A percentile compares a stretch with the other conserved stretches of the same genome.
Evolutionary conservation across 1,140 invertebrate genomes (phyloP).

Genomic region (Laupala kohalensis): DNA sequence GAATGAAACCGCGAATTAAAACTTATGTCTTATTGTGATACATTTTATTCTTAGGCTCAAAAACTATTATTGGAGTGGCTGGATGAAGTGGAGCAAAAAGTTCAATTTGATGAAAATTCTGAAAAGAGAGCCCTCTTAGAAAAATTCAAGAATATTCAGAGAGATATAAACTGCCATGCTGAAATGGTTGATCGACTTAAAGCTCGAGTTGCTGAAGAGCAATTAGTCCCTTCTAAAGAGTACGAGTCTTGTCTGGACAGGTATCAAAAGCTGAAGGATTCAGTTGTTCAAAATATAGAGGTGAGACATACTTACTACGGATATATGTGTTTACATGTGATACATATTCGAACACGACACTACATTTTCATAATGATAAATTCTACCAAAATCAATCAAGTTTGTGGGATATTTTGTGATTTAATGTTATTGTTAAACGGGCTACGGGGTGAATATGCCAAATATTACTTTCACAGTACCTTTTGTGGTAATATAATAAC

Average conservation of each 20-base stretch:
- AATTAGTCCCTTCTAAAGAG: slow-evolving; percentile 46
- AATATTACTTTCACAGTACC: too few species aligned
- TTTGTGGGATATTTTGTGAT: too few species aligned
- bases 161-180: slow-evolving; percentile 61
- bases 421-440: too few species aligned
- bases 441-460: too few species aligned
- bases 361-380: too few species aligned
- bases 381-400: too few species aligned
- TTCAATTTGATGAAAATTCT: slow-evolving; percentile 58
- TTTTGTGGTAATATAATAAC: too few species aligned
- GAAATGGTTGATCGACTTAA: slow-evolving; percentile 62
- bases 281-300: slow-evolving; percentile 46
- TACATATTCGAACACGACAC: too few species aligned
- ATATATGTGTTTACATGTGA: background rate
- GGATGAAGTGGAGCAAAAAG: slow-evolving; percentile 71
- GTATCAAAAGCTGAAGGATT: slow-evolving; percentile 51
- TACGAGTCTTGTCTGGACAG: slow-evolving; percentile 54
- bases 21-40: background rate
- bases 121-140: slow-evolving; percentile 80
- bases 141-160: slow-evolving; percentile 61
- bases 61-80: slow-evolving; percentile 70
- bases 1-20: background rate
- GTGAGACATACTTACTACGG: slow-evolving; percentile 31
- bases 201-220: slow-evolving; percentile 47
- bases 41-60: slow-evolving; percentile 32